Percentiles rank a stretch among this genome's conserved stretches.
phyloP scores from a whole-genome alignment of 37 sponge, comb jelly and placozoan genomes.

The Petrosia ficiformis region DNA sequence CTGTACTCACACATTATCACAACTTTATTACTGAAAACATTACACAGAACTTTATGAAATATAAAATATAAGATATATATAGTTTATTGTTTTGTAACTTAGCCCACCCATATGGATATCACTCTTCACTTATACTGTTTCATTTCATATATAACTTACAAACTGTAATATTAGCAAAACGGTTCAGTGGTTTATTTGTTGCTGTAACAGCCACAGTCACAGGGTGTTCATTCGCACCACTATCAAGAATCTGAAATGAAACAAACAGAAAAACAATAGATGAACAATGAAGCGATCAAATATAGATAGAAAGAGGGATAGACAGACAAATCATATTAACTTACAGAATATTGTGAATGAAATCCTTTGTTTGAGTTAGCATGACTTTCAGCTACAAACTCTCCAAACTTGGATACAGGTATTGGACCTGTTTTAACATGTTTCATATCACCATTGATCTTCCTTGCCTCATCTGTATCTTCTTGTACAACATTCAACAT shows the following conservation, averaged over 20 bases:
- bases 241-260: background rate
- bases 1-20: too few relatives aligned
- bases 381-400: constrained; percentile 25
- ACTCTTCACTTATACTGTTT: too few relatives aligned
- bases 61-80: too few relatives aligned
- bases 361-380: constrained; percentile 34
- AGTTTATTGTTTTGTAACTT: too few relatives aligned
- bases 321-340: too few relatives aligned
- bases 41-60: too few relatives aligned
- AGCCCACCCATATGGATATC: too few relatives aligned
- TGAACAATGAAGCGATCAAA: background rate
- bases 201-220: constrained; percentile 5
- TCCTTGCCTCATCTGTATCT: background rate
- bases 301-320: background rate
- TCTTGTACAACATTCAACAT: background rate
- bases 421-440: background rate
- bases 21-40: too few relatives aligned
- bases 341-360: constrained; percentile 19
- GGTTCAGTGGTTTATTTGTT: constrained; percentile 18
- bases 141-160: constrained; percentile 34
- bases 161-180: constrained; percentile 53
- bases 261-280: too few relatives aligned
- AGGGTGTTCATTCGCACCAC: constrained; percentile 1
- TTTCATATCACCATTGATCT: background rate
- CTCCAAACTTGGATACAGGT: constrained; percentile 34